phyloP scores from a whole-genome alignment of 1,140 invertebrate genomes.

The Teleopsis dalmanni region DNA sequence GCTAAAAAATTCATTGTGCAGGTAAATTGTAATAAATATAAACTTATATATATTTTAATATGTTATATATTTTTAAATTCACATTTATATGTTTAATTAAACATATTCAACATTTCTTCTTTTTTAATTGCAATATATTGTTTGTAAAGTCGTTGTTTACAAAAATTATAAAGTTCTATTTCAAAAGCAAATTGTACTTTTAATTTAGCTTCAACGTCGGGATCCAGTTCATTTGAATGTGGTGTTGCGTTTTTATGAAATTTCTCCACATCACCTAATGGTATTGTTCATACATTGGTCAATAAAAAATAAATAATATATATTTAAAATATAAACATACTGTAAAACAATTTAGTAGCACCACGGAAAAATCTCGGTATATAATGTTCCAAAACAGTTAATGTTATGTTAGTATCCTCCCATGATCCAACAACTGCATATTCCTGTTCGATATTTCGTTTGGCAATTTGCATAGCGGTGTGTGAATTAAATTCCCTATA shows the following conservation, averaged over 20 bases:
- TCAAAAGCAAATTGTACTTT: slow-evolving; percentile 47
- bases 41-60: too few relatives aligned
- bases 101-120: slow-evolving; percentile 17
- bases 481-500: slow-evolving; percentile 73
- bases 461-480: slow-evolving; percentile 71
- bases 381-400: slow-evolving; percentile 75
- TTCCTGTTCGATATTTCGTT: slow-evolving; percentile 72
- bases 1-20: too few relatives aligned
- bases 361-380: slow-evolving; percentile 74
- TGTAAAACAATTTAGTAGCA: slow-evolving; percentile 47
- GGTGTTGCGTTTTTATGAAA: slow-evolving; percentile 54
- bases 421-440: slow-evolving; percentile 82
- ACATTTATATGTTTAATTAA: background rate
- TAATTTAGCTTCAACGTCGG: slow-evolving; percentile 28
- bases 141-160: slow-evolving; percentile 71
- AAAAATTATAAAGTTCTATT: slow-evolving; percentile 86
- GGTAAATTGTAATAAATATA: too few relatives aligned
- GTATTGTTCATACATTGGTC: background rate
- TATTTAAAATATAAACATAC: too few relatives aligned
- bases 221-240: slow-evolving; percentile 27
- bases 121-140: slow-evolving; percentile 64
- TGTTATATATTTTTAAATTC: slow-evolving; percentile 3
- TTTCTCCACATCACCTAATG: slow-evolving; percentile 43
- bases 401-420: slow-evolving; percentile 76
- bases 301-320: too few relatives aligned